Evolutionary conservation across 2,113 vertebrate species (phyloP), one percentile per base, ranked within the genome.

Genomic region (Myxocyprinus asiaticus): DNA sequence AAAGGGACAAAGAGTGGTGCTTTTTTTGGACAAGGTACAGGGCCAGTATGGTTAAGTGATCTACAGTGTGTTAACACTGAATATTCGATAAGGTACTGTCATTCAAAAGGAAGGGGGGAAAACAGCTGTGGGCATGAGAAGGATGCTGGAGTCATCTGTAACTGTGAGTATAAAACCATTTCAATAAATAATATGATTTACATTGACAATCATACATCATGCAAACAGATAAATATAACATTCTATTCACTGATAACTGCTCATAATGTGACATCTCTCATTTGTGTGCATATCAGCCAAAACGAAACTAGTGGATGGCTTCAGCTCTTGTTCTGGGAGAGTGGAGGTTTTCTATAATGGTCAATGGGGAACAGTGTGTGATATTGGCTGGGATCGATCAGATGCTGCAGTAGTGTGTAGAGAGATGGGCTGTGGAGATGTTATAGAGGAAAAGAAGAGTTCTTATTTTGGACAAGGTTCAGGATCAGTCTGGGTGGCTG

Each of bases 11-110:
- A 12, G 6, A 5, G 7, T 4, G n/a, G 55, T 10, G 33, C 53
- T 17, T 58, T 44, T 59, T 72, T 72, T 72, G 70, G 70, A 47
- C 33, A 45, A 14, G 70, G 70, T n/a, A 45, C 33, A 45, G 53
- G 53, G 4, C 42, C 42, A 17, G 11, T 72, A 59, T 72, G 53
- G 70, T 59, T 72, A 55, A 15, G 6, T 47, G 15, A 4, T 17
- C 55, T 72, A 7, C 6, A 33, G 22, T 70, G 67, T 70, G 7
- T n/a, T 9, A 51, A 51, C 0, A 14, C 6, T n/a, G 67, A 70
- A 12, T 70, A 11, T 43, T 12, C 67, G 9, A 14, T 72, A 0
- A 72, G 59, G 7, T 7, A 59, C 0, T 72, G 70, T 55, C 42
- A 17, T 43, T 17, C 8, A 12, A 3, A 8, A 10, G 14, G 43